phyloP scores from a whole-genome alignment of 2,797 vertebrate genomes.

The Coreius guichenoti region DNA sequence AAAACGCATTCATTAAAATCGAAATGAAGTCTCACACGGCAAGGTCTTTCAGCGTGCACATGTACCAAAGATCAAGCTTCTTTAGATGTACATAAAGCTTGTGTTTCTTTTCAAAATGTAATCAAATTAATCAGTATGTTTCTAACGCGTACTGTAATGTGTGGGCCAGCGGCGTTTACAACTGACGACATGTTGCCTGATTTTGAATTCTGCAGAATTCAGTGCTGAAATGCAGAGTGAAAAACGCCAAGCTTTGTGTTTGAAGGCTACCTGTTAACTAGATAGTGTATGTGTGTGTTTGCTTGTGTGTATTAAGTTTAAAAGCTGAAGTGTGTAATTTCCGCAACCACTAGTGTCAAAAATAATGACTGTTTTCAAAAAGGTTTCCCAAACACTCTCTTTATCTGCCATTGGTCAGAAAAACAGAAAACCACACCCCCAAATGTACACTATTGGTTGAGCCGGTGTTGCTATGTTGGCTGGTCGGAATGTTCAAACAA shows the following conservation, averaged over 20 bases:
- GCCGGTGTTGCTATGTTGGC: not conserved
- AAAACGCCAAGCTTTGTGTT: not conserved
- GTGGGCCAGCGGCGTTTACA: not conserved
- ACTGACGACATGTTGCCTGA: not conserved
- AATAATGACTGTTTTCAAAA: constrained; percentile 1
- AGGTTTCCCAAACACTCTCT: constrained; percentile 4
- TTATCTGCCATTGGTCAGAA: not conserved
- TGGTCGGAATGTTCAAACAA: not conserved
- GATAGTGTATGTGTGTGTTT: constrained; percentile 26
- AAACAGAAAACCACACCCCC: not conserved
- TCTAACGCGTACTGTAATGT: not conserved
- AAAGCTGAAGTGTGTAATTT: constrained; percentile 41
- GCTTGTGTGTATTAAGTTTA: constrained; percentile 21
- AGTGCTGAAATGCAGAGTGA: not conserved
- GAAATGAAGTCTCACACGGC: constrained; percentile 60
- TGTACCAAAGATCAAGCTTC: constrained; percentile 80
- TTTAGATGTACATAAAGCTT: constrained; percentile 66
- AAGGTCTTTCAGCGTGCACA: constrained; percentile 71
- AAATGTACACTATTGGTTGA: not conserved
- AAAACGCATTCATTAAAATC: constrained; percentile 48
- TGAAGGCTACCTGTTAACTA: constrained; percentile 6
- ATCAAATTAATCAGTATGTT: constrained; percentile 3
- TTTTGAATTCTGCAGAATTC: constrained; percentile 18
- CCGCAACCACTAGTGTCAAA: not conserved
- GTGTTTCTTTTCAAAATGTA: constrained; percentile 38